Conservation (phyloP, 2,888 invertebrate species). For the Amaurobius ferox region DNA sequence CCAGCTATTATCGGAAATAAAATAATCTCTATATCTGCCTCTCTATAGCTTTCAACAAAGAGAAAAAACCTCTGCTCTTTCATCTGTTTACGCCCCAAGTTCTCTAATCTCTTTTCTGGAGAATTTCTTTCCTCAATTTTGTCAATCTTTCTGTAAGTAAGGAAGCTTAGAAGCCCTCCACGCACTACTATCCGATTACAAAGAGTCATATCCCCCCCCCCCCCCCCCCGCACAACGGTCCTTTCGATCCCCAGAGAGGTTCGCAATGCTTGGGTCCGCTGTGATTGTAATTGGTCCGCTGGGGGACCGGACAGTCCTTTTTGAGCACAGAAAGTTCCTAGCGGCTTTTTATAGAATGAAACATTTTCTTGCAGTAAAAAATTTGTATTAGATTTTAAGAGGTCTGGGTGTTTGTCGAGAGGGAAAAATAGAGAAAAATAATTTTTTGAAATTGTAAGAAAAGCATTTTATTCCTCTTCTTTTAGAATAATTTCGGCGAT, state of each 20-base stretch:
- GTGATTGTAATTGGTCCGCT: slow-evolving; percentile 19
- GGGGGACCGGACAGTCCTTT: neutral
- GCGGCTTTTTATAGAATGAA: neutral
- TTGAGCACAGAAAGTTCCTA: neutral
- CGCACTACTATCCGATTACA: slow-evolving; percentile 69
- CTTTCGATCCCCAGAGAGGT: neutral
- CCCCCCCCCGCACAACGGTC: neutral
- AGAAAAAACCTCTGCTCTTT: slow-evolving; percentile 20
- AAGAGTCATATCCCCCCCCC: slow-evolving; percentile 29
- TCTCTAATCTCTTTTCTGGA: slow-evolving; percentile 6
- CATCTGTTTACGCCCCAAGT: slow-evolving; percentile 16
- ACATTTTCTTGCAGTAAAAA: no score
- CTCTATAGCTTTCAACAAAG: slow-evolving; percentile 3
- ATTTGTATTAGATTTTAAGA: no score
- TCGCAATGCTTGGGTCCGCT: neutral
- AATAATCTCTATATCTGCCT: neutral
- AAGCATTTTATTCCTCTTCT: no score
- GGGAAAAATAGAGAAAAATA: no score
- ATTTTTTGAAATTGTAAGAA: no score
- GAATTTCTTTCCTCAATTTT: neutral
- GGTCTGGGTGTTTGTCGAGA: no score
- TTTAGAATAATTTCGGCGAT: no score
- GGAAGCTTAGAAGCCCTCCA: neutral
- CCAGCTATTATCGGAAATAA: neutral
- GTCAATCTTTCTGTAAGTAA: neutral